Base-by-base conservation (phyloP, 1,140 invertebrate genomes). In the Battus philenor region DNA sequence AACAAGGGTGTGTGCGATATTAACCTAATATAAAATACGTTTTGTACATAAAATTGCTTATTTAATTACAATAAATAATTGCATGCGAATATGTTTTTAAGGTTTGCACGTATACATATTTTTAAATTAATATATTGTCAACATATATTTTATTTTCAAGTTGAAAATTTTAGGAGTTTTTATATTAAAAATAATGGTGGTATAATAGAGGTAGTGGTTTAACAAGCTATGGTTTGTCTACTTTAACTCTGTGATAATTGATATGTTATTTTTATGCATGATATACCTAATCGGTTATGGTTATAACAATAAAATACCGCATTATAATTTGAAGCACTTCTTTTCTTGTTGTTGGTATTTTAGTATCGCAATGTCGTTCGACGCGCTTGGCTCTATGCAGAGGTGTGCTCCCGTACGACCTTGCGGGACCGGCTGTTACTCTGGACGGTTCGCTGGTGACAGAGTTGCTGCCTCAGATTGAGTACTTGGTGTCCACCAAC, bases 391-490 rank as follows among this genome's bases (percentile, higher is more conserved):
- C 65, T 16, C 53, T 87, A 62, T 91, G 91, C 53, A 86, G 87
- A 8, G 90, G 89, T 1, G 83, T 91, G 2, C 60, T 91, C 12
- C 90, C 90, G 1, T 92, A 91, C 53, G 90, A 91, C 68, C 59
- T 90, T 53, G 90, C 90, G 5, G 85, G 82, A 2, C 41, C 46
- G 29, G 76, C 61, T 50, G 86, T 49, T 33, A 80, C 39, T 18
- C 45, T 64, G 44, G 59, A 59, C 3, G 71, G 68, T 12, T 53
- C 62, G 2, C 77, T 87, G 11, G 66, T 88, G 2, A 76, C 80
- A 7, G 58, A 73, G 1, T 75, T 88, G 7, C 50, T 89, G 26
- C 77, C 86, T 7, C 88, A 87, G 45, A 86, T 89, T 18, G 86
- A 90, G 54, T 84, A 83, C 32, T 59, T 92, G n/a, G 80, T 90